These are phyloP conservation scores for Aricia agestis DNA, from an alignment of 1,140 invertebrate species.

Conservation along the genomic window DNA sequence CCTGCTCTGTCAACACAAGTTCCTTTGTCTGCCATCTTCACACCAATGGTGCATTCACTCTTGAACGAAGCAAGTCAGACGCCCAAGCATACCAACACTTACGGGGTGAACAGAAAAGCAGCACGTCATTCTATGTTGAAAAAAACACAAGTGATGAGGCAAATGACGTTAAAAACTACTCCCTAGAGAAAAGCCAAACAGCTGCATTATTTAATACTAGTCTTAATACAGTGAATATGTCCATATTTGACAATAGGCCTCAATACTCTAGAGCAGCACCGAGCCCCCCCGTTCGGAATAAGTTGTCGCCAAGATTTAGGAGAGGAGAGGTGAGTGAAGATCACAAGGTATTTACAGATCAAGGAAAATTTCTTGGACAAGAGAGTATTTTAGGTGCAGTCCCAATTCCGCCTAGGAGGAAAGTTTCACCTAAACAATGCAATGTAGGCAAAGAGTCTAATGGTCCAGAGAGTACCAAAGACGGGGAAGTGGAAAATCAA, in stretches of 20 bases:
- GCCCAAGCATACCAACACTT: constrained; percentile 57
- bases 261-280: constrained; percentile 61
- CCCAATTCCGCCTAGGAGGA: constrained; percentile 57
- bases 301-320: constrained; percentile 51
- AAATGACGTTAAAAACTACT: constrained; percentile 38
- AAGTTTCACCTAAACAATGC: constrained; percentile 52
- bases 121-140: constrained; percentile 54
- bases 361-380: constrained; percentile 45
- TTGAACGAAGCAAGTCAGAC: constrained; percentile 68
- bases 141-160: constrained; percentile 29
- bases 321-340: constrained; percentile 56
- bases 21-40: constrained; percentile 68
- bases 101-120: constrained; percentile 38
- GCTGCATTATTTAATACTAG: constrained; percentile 51
- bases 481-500: constrained; percentile 31
- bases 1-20: constrained; percentile 54
- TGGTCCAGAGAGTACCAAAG: constrained; percentile 30
- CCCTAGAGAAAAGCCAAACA: constrained; percentile 69
- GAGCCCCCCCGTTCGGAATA: constrained; percentile 65
- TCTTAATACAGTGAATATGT: constrained; percentile 52
- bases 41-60: constrained; percentile 58
- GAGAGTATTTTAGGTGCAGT: constrained; percentile 50
- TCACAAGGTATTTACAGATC: constrained; percentile 40
- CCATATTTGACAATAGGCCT: constrained; percentile 67
- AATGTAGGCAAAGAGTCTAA: constrained; percentile 30